Percentiles rank a stretch among this genome's conserved stretches.
Evolutionary conservation across 2,888 invertebrate species (phyloP).

Genomic region (Lamellibrachia satsuma): DNA sequence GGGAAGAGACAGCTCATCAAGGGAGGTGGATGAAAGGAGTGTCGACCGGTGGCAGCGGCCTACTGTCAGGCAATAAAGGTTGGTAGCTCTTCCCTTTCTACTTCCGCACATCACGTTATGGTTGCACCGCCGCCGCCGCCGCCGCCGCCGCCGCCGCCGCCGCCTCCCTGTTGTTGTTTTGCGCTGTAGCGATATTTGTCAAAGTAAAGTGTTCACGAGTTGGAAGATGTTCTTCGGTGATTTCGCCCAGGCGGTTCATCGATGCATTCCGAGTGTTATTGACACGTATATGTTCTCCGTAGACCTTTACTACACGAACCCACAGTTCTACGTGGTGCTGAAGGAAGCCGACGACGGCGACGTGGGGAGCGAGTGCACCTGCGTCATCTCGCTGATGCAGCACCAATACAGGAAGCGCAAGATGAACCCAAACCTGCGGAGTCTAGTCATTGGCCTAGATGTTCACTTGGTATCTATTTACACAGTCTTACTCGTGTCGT

Average conservation of each 20-base stretch:
- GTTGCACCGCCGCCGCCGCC: neutral
- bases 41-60: constrained; percentile 36
- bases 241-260: neutral
- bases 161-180: no score
- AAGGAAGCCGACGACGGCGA: constrained; percentile 30
- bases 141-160: no score
- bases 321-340: constrained; percentile 36
- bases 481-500: no score
- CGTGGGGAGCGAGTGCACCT: constrained; percentile 33
- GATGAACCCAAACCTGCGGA: neutral
- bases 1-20: constrained; percentile 31
- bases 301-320: constrained; percentile 38
- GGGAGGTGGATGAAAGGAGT: constrained; percentile 37
- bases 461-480: constrained; percentile 31
- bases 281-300: neutral
- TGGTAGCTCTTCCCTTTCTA: neutral
- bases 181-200: no score
- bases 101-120: neutral
- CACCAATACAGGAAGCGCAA: constrained; percentile 27
- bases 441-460: constrained; percentile 34
- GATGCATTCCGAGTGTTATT: neutral
- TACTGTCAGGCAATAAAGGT: constrained; percentile 23
- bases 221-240: no score
- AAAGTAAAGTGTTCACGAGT: no score
- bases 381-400: constrained; percentile 36